Percentiles rank a stretch among this genome's conserved stretches.
Conservation (phyloP, 2,113 vertebrate genomes). For the Ariopsis seemanni region DNA sequence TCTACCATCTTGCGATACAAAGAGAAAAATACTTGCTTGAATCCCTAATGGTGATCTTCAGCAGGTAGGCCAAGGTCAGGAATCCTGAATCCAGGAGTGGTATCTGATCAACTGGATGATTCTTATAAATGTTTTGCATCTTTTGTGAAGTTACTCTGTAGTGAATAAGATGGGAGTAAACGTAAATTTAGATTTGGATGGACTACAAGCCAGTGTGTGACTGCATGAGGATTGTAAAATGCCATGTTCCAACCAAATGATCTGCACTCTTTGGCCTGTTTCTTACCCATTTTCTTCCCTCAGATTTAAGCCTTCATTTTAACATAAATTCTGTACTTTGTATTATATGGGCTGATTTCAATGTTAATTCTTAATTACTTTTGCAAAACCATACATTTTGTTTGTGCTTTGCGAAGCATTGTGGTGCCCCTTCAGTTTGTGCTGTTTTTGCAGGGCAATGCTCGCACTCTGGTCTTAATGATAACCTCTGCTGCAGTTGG, state of each 20-base stretch:
- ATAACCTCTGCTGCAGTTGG: conserved; percentile 83
- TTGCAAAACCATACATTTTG: not conserved
- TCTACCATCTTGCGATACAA: not conserved
- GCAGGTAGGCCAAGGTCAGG: not conserved
- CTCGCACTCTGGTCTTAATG: conserved; percentile 77
- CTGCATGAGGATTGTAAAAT: not conserved
- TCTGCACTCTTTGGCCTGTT: not conserved
- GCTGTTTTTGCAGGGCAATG: conserved; percentile 62
- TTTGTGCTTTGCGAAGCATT: not conserved
- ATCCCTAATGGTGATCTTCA: not conserved
- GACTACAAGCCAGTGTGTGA: not conserved
- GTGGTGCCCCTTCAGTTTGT: not conserved
- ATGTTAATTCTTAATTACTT: not conserved
- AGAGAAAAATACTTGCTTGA: not conserved
- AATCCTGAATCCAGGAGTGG: not conserved
- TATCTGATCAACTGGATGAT: not conserved
- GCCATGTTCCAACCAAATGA: not conserved
- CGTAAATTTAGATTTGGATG: not conserved
- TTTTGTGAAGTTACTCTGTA: not conserved
- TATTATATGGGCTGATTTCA: not conserved
- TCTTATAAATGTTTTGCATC: not conserved
- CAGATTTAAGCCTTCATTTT: not conserved
- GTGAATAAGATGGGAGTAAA: not conserved
- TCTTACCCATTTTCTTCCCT: not conserved
- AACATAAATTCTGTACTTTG: not conserved